Evolutionary conservation across 2,888 invertebrate species (phyloP).

Genomic region (Caenorhabditis doughertyi): DNA sequence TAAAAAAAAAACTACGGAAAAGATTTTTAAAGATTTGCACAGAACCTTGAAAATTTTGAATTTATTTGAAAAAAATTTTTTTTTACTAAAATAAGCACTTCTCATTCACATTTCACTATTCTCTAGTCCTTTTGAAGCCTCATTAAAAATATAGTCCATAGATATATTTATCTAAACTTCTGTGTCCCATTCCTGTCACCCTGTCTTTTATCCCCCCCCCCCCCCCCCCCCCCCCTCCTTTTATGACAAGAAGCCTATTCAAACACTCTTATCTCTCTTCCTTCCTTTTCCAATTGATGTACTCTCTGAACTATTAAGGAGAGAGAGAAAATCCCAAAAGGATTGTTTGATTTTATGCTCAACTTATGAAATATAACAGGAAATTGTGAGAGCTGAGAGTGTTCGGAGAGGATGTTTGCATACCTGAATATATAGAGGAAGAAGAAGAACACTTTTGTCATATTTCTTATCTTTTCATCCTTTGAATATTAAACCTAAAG

Average conservation of each 20-base stretch:
- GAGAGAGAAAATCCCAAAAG: too few species aligned
- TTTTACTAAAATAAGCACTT: too few species aligned
- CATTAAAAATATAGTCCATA: background rate
- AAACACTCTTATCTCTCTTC: conserved; percentile 2
- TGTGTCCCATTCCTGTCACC: background rate
- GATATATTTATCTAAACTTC: background rate
- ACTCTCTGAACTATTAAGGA: conserved; percentile 5
- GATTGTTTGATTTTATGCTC: conserved; percentile 54
- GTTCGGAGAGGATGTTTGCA: conserved; percentile 33
- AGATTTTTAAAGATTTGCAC: too few species aligned
- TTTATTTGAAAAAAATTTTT: too few species aligned
- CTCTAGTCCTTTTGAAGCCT: too few species aligned
- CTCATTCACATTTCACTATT: too few species aligned
- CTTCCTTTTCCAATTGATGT: background rate
- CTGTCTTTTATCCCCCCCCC: conserved; percentile 1
- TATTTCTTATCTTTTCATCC: too few species aligned
- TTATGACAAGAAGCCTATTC: conserved; percentile 21
- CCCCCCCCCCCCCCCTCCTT: background rate
- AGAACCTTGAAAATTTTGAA: too few species aligned
- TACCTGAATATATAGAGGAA: background rate
- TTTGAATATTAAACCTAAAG: too few species aligned
- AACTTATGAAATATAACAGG: background rate
- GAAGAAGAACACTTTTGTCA: background rate
- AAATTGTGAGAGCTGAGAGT: conserved; percentile 6
- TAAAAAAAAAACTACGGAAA: too few species aligned